Evolutionary conservation across 2,888 invertebrate species (phyloP), one percentile per base, ranked within the genome.

Genomic region (Dermolepida albohirtum): DNA sequence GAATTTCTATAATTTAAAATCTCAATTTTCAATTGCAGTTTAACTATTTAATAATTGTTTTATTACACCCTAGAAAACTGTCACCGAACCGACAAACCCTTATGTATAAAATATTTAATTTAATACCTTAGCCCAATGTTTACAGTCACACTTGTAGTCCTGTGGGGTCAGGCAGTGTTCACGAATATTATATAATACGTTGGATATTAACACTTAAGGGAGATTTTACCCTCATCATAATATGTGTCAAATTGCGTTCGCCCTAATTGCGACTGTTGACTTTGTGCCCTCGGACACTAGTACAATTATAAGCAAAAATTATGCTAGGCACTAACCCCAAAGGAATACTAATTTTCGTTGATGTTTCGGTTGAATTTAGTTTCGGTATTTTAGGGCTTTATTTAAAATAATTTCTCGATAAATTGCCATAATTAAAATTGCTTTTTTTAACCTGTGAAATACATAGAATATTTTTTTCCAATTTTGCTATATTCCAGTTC

Each of bases 221-320:
- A 10, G 59, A 44, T 12, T 44, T 12, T 27, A 59, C 59, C 59
- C 59, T 59, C 59, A 34, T 59, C 59, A 59, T 59, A 59, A 59
- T 59, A 59, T 59, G 43, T 59, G 59, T 59, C 59, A 59, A 59
- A 44, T 59, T 44, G 44, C 44, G 44, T 59, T 59, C 43, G 44
- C 29, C 27, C 59, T 59, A 59, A 59, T 59, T 59, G 29, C 44
- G 14, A 29, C 29, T 44, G 59, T 59, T 59, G 34, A 59, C 59
- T 44, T 44, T 59, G 34, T 34, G 10, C 10, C 6, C 34, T 34
- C 34, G 34, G 34, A 34, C 34, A 34, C 34, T 34, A 34, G 47
- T 10, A 5, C 14, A 47, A 47, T 47, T 47, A 14, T 14, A 17
- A 8, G 14, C 47, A 47, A 17, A 47, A 47, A 14, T 47, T 47